Conservation (phyloP, 2,888 invertebrate species). For the Thysanoteuthis rhombus region DNA sequence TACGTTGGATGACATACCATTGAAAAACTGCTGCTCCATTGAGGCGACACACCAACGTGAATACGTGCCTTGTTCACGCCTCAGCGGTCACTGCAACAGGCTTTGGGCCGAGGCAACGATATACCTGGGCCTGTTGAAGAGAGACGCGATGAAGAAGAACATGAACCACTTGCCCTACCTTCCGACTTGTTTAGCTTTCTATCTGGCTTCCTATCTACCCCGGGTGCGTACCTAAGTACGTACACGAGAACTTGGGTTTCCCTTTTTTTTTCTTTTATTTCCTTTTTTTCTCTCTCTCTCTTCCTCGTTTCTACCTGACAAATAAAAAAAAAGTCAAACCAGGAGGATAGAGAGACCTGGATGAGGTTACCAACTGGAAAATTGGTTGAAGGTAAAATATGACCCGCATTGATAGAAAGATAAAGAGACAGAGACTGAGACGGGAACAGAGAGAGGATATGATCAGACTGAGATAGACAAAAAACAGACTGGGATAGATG, state of each 20-base stretch:
- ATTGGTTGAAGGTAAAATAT: neutral
- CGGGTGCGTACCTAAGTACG: neutral
- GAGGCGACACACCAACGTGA: constrained; percentile 12
- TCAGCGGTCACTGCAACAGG: neutral
- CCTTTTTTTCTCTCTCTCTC: neutral
- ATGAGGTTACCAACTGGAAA: neutral
- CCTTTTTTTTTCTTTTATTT: neutral
- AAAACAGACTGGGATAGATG: neutral
- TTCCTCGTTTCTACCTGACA: neutral
- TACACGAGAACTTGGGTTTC: neutral
- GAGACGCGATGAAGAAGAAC: constrained; percentile 12
- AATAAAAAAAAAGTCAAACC: neutral
- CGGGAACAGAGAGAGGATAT: neutral
- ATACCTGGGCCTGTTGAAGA: constrained; percentile 12
- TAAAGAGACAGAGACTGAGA: neutral
- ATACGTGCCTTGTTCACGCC: neutral
- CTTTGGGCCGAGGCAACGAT: neutral
- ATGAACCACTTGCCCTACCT: neutral
- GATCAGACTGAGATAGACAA: neutral
- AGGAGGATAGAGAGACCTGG: neutral
- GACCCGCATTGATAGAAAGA: neutral
- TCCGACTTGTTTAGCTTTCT: neutral
- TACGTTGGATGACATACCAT: neutral
- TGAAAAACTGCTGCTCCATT: neutral
- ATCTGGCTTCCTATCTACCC: neutral